Evolutionary conservation across 2,888 invertebrate genomes (phyloP).

Genomic region (Trilocha varians): DNA sequence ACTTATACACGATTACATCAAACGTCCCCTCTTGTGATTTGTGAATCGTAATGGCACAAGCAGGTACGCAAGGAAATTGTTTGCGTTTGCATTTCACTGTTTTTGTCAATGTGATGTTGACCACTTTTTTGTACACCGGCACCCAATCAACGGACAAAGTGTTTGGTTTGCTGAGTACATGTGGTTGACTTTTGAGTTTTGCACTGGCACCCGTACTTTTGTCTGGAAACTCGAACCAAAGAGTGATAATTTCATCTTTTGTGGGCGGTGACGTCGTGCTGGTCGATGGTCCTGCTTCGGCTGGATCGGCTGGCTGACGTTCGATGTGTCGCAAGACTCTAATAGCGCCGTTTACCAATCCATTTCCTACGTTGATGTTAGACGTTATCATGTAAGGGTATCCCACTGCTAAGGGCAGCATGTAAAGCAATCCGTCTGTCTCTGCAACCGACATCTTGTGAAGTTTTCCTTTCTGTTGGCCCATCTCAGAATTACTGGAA

Average conservation of each 20-base stretch:
- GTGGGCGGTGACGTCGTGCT: too few species aligned
- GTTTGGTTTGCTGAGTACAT: background rate
- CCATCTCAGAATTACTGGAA: too few species aligned
- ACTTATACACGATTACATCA: too few species aligned
- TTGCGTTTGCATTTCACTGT: too few species aligned
- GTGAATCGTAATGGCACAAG: too few species aligned
- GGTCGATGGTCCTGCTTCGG: too few species aligned
- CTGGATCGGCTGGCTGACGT: background rate
- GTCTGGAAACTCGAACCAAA: background rate
- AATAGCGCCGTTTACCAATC: background rate
- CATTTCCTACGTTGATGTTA: background rate
- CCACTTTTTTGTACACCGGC: too few species aligned
- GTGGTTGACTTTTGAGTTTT: background rate
- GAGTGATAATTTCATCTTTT: background rate
- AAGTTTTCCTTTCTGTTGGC: background rate
- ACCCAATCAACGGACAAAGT: too few species aligned
- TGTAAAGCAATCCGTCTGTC: background rate
- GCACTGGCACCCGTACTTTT: background rate
- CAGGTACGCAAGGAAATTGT: too few species aligned
- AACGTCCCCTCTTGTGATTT: too few species aligned
- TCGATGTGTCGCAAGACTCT: background rate
- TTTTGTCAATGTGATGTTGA: too few species aligned
- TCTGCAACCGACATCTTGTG: background rate
- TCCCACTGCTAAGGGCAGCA: background rate
- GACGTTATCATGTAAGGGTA: background rate